Base-by-base conservation (phyloP, 2,113 vertebrate species). In the Scytalopus superciliaris region DNA sequence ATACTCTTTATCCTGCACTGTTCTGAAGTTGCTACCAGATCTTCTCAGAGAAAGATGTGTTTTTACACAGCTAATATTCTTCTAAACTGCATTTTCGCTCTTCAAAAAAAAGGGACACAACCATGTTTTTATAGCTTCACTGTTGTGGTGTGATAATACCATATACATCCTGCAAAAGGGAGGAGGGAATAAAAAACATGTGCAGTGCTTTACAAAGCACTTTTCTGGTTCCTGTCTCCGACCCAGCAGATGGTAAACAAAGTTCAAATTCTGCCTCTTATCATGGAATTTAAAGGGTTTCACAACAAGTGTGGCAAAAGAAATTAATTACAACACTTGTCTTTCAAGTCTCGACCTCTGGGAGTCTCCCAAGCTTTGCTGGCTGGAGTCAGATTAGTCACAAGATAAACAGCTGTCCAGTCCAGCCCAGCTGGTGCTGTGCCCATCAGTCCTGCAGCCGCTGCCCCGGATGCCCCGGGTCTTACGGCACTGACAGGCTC, bases 251-350 rank as follows among this genome's bases (percentile, higher is more conserved):
- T 57, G 22, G 60, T 68, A 95, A 91, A 91, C 68, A 47, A 72
- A 81, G 35, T 67, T 62, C 81, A 75, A 56, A 95, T 90, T 92
- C 80, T 81, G 76, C 56, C 44, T 86, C 94, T 89, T 95, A 96
- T 92, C 92, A 30, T 0, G 7, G 88, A 95, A 94, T 90, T 90
- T 72, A 92, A 59, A 88, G 86, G 35, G 56, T 76, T 95, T 90
- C 85, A 81, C 93, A 96, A 90, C 86, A 93, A 88, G 64, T 4
- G 49, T 52, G 72, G 76, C 90, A 75, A 56, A 72, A 93, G 83
- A 90, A 86, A 93, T 81, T 84, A 86, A 95, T 96, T 89, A 95
- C 79, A 88, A 33, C 93, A 89, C 62, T 94, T 88, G 95, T 69
- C 90, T 96, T 89, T 96, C 67, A 85, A 89, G 83, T 89, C 68